phyloP scores from a whole-genome alignment of 2,888 invertebrate genomes.

The Eudemis profundana region DNA sequence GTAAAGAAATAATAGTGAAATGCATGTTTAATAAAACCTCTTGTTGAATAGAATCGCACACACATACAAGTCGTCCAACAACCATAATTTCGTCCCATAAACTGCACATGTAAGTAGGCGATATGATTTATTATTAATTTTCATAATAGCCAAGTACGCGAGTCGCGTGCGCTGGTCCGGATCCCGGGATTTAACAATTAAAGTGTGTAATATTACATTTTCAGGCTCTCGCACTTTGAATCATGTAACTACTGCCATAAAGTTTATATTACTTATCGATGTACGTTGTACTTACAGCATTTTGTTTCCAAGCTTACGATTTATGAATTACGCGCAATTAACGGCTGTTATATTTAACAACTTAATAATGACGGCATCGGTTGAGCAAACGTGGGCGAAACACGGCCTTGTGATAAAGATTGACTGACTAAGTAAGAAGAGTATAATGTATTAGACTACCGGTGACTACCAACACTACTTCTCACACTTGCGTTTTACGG shows the following conservation, averaged over 20 bases:
- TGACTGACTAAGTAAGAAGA: background rate
- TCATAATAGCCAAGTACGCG: constrained; percentile 26
- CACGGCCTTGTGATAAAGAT: background rate
- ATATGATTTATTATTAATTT: constrained; percentile 43
- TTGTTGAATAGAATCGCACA: background rate
- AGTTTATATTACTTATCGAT: background rate
- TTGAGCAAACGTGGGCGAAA: constrained; percentile 4
- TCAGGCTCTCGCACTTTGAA: background rate
- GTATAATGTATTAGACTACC: too few species aligned
- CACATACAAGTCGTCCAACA: background rate
- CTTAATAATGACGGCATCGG: constrained; percentile 6
- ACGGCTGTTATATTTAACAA: constrained; percentile 22
- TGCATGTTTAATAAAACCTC: background rate
- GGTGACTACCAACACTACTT: too few species aligned
- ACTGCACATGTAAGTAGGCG: constrained; percentile 13
- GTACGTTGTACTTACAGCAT: background rate
- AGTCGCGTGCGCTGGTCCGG: constrained; percentile 31
- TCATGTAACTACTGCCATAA: background rate
- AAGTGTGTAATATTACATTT: background rate
- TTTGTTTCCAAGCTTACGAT: background rate
- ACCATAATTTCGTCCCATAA: background rate
- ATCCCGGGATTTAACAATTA: background rate
- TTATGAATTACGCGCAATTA: constrained; percentile 8
- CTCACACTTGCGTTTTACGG: too few species aligned
- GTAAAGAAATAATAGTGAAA: too few species aligned